phyloP scores from a whole-genome alignment of 2,888 invertebrate species.

The Dynastes grantii region DNA sequence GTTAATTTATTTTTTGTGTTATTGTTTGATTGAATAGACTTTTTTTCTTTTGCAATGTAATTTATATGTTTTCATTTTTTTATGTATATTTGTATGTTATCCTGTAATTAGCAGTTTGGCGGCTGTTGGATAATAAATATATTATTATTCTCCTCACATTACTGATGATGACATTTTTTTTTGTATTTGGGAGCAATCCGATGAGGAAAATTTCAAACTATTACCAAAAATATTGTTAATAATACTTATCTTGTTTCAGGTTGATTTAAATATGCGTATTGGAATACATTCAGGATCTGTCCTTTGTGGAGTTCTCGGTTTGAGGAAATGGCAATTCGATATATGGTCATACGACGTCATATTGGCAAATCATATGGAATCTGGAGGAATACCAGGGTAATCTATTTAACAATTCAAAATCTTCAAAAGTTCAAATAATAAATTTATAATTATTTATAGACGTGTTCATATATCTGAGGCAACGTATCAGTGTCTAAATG shows the following conservation, averaged over 20 bases:
- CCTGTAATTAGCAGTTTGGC: no score
- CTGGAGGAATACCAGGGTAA: conserved; percentile 96
- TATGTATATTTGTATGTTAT: no score
- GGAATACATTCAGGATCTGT: conserved; percentile 98
- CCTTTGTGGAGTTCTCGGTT: conserved; percentile 94
- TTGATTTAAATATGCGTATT: conserved; percentile 97
- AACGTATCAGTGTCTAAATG: conserved; percentile 87
- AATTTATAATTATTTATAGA: conserved; percentile 71
- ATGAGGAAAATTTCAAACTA: no score
- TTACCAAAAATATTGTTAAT: no score
- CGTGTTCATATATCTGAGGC: conserved; percentile 96
- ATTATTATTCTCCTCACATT: no score
- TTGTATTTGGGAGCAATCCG: no score
- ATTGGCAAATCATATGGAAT: conserved; percentile 97
- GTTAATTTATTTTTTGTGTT: no score
- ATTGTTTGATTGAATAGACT: no score
- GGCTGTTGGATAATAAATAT: no score
- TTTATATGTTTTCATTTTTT: no score
- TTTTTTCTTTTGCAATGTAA: no score
- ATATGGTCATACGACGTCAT: conserved; percentile 97
- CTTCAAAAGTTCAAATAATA: conserved; percentile 43
- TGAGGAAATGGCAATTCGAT: conserved; percentile 94
- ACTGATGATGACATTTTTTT: no score
- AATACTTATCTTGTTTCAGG: conserved; percentile 72
- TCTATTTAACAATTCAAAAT: conserved; percentile 55